Evolutionary conservation across 2,797 vertebrate species (phyloP).

Genomic region (Syndactyla subalaris): DNA sequence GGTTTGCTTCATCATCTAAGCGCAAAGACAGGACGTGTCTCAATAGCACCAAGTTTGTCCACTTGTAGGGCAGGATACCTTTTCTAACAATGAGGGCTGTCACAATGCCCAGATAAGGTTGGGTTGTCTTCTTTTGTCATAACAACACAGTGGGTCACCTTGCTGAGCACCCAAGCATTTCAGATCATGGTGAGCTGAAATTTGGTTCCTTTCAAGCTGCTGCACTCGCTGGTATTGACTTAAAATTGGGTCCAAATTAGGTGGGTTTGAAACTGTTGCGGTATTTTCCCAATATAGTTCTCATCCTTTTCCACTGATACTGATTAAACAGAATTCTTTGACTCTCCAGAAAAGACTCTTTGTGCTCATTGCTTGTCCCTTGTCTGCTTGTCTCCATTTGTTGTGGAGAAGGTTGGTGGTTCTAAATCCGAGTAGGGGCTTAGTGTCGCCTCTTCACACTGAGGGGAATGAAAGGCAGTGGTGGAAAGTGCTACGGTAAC

Average conservation of each 20-base stretch:
- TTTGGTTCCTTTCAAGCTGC: background rate
- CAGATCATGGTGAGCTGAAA: background rate
- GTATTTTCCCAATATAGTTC: background rate
- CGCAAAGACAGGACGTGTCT: background rate
- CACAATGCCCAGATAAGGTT: background rate
- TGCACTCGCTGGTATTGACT: background rate
- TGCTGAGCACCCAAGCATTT: background rate
- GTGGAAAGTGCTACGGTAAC: background rate
- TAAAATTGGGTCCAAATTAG: background rate
- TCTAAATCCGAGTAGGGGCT: background rate
- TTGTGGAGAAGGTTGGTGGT: background rate
- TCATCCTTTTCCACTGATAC: background rate
- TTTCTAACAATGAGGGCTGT: background rate
- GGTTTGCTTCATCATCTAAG: slow-evolving; percentile 18
- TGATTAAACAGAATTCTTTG: background rate
- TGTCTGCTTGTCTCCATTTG: background rate
- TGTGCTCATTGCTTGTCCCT: background rate
- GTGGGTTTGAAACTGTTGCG: background rate
- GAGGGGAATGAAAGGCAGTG: background rate
- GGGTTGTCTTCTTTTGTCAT: background rate
- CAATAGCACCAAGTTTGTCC: background rate
- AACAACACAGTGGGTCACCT: background rate
- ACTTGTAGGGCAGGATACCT: background rate
- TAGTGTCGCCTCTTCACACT: background rate
- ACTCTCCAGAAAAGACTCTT: background rate